Percentiles rank a stretch among this genome's conserved stretches.
Evolutionary conservation across 2,888 invertebrate genomes (phyloP).

Genomic region (Ecliptopera silaceata): DNA sequence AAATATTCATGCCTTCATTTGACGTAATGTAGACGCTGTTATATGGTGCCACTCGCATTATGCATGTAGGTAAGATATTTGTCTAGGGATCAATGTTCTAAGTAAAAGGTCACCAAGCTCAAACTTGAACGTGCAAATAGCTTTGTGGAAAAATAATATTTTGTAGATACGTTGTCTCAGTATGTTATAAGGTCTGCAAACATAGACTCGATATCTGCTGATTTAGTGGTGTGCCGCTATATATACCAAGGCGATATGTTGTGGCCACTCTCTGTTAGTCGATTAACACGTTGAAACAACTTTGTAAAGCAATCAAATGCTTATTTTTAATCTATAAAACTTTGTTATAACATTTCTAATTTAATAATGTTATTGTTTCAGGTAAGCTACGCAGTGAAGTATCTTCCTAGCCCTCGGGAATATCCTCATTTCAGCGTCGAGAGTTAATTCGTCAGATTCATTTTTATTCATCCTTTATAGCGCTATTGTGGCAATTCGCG

Average conservation of each 20-base stretch:
- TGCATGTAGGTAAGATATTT: conserved; percentile 30
- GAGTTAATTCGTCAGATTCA: conserved; percentile 42
- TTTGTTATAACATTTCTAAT: conserved; percentile 20
- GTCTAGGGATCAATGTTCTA: conserved; percentile 40
- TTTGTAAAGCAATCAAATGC: conserved; percentile 1
- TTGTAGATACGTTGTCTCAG: conserved; percentile 6
- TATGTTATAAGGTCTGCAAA: conserved; percentile 15
- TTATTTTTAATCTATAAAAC: conserved; percentile 16
- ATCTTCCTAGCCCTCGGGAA: conserved; percentile 22
- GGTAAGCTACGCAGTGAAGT: conserved; percentile 35
- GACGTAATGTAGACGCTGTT: conserved; percentile 22
- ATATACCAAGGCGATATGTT: conserved; percentile 7
- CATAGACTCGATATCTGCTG: conserved; percentile 11
- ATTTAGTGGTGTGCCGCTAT: conserved; percentile 16
- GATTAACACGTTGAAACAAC: background rate
- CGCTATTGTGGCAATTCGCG: conserved; percentile 58
- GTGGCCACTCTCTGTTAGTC: background rate
- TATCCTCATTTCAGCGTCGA: conserved; percentile 28
- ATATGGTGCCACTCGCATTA: conserved; percentile 20
- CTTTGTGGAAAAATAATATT: conserved; percentile 18
- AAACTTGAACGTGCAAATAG: conserved; percentile 17
- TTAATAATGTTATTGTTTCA: conserved; percentile 39
- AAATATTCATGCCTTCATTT: conserved; percentile 42
- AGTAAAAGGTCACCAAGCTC: conserved; percentile 34
- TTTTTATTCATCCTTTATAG: conserved; percentile 53